Conservation (phyloP, 2,888 invertebrate genomes). For the Eulithis prunata region DNA sequence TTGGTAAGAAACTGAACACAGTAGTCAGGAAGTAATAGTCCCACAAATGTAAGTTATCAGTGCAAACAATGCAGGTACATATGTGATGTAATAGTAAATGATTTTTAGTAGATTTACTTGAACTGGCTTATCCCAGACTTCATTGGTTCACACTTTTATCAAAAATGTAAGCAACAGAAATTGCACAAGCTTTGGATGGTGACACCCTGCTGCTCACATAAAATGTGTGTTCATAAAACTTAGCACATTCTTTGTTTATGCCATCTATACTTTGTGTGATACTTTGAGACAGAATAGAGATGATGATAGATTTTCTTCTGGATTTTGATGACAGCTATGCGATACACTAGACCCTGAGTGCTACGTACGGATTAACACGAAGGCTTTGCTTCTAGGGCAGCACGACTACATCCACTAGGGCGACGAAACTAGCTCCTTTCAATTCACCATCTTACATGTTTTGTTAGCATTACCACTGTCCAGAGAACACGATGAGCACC, state of each 20-base stretch:
- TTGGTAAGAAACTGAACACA: too few relatives aligned
- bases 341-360: slow-evolving; percentile 70
- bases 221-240: background rate
- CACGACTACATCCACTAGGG: slow-evolving; percentile 74
- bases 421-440: slow-evolving; percentile 65
- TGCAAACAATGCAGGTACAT: background rate
- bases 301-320: slow-evolving; percentile 24
- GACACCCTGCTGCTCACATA: slow-evolving; percentile 4
- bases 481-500: slow-evolving; percentile 43
- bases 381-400: slow-evolving; percentile 71
- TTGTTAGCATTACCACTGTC: slow-evolving; percentile 46
- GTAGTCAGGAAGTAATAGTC: too few relatives aligned
- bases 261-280: background rate
- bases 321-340: slow-evolving; percentile 66
- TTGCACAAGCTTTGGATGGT: slow-evolving; percentile 13
- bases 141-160: background rate
- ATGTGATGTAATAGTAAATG: slow-evolving; percentile 1
- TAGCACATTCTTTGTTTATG: background rate
- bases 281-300: slow-evolving; percentile 4
- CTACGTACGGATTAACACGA: slow-evolving; percentile 65
- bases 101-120: background rate
- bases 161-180: background rate
- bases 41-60: too few relatives aligned
- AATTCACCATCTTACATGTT: slow-evolving; percentile 50
- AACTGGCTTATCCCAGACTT: background rate